A percentile compares a stretch with the other conserved stretches of the same genome.
phyloP scores from a whole-genome alignment of 2,113 vertebrate genomes.

The Charina bottae region DNA sequence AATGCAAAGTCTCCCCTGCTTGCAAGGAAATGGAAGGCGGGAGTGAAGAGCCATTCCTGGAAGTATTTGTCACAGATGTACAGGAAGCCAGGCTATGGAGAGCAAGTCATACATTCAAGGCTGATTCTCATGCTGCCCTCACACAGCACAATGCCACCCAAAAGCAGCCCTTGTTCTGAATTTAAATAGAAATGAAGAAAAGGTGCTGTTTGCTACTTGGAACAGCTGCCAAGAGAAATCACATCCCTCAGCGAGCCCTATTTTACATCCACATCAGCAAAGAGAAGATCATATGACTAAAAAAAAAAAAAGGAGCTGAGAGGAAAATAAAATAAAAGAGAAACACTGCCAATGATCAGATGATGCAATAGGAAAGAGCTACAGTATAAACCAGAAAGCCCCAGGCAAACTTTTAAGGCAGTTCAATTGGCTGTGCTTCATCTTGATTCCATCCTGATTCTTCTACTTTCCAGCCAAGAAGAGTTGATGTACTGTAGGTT shows the following conservation, averaged over 20 bases:
- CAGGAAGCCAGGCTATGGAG: constrained; percentile 45
- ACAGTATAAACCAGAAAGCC: constrained; percentile 52
- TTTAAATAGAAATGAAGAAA: constrained; percentile 47
- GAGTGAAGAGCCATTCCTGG: constrained; percentile 27
- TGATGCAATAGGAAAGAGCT: constrained; percentile 71
- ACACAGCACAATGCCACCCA: background rate
- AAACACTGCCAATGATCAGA: constrained; percentile 35
- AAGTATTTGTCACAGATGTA: constrained; percentile 51
- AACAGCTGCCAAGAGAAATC: constrained; percentile 67
- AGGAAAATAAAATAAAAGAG: background rate
- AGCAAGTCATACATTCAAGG: constrained; percentile 61
- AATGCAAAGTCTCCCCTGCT: background rate
- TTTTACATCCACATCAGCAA: constrained; percentile 72
- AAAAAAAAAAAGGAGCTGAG: constrained; percentile 41
- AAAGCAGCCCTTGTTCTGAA: constrained; percentile 56
- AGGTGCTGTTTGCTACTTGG: constrained; percentile 39
- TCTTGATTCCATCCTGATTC: background rate
- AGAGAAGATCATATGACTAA: constrained; percentile 66
- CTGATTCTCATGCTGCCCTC: constrained; percentile 15
- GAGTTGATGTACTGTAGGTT: fast-evolving
- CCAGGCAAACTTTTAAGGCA: constrained; percentile 29
- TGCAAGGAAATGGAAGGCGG: constrained; percentile 38
- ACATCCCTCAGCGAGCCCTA: constrained; percentile 40
- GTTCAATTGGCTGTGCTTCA: constrained; percentile 13
- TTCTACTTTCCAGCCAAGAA: background rate